These are phyloP conservation scores for Myripristis murdjan DNA, from an alignment of 2,797 vertebrate genomes.

Conservation along the genomic window DNA sequence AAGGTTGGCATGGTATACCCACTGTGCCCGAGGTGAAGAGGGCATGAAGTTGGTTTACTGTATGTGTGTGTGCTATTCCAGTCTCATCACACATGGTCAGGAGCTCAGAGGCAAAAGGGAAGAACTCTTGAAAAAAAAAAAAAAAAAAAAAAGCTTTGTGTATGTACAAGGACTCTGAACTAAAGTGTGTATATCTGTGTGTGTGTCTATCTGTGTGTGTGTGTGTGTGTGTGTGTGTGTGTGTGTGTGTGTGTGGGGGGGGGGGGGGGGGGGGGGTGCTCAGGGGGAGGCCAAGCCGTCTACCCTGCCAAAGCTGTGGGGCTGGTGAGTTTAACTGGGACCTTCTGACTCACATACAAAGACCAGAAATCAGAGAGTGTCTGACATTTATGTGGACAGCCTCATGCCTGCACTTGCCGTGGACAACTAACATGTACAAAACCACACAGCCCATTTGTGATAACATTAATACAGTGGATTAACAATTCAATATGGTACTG, in stretches of 20 bases:
- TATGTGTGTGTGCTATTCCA: neutral
- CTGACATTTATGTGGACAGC: too few relatives aligned
- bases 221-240: slow-evolving; percentile 4
- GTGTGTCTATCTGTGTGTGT: too few relatives aligned
- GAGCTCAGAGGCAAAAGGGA: neutral
- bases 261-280: neutral
- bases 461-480: neutral
- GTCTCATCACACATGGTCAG: neutral
- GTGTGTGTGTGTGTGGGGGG: neutral
- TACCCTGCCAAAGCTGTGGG: neutral
- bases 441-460: neutral
- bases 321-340: neutral
- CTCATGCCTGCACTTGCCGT: neutral
- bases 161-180: neutral
- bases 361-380: neutral
- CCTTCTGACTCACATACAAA: neutral
- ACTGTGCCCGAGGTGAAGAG: slow-evolving; percentile 38
- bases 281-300: neutral
- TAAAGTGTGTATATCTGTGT: too few relatives aligned
- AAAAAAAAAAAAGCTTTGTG: neutral
- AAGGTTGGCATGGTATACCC: slow-evolving; percentile 52
- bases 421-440: neutral
- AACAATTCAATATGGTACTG: neutral
- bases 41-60: slow-evolving; percentile 21
- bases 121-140: neutral